A percentile compares a stretch with the other conserved stretches of the same genome.
Evolutionary conservation across 64 coral and sea anemone species (phyloP).

Genomic region (Dendrophyllia cribrosa): DNA sequence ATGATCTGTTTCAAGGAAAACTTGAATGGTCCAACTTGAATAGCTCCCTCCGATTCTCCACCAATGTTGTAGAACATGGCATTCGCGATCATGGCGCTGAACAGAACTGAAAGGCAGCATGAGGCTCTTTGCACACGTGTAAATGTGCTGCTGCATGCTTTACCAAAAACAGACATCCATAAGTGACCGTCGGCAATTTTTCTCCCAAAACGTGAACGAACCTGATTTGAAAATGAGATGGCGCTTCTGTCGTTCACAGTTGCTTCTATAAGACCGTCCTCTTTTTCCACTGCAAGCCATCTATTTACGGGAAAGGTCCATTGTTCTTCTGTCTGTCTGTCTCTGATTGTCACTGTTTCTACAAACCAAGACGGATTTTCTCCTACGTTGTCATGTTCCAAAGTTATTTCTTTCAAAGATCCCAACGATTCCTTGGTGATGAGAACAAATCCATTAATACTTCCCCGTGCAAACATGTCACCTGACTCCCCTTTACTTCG

Average conservation of each 20-base stretch:
- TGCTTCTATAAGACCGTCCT: slow-evolving; percentile 66
- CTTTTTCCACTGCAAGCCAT: slow-evolving; percentile 74
- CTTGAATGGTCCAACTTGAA: slow-evolving; percentile 66
- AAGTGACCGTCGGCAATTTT: slow-evolving; percentile 70
- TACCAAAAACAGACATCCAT: slow-evolving; percentile 77
- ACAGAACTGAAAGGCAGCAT: slow-evolving; percentile 64
- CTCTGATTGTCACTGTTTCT: slow-evolving; percentile 27
- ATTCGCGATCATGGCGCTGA: slow-evolving; percentile 77
- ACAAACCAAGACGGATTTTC: slow-evolving; percentile 74
- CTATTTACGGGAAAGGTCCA: slow-evolving; percentile 54
- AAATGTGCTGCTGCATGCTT: slow-evolving; percentile 47
- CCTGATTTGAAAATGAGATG: slow-evolving; percentile 30
- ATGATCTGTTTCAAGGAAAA: slow-evolving; percentile 74
- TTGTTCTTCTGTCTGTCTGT: slow-evolving; percentile 38
- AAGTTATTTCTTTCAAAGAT: slow-evolving; percentile 26
- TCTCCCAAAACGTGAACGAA: slow-evolving; percentile 25
- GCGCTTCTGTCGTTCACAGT: not conserved
- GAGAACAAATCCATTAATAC: slow-evolving; percentile 59
- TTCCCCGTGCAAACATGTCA: slow-evolving; percentile 52
- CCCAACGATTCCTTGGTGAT: slow-evolving; percentile 29
- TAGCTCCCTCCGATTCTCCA: slow-evolving; percentile 41
- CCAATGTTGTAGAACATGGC: slow-evolving; percentile 86
- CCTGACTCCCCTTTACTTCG: slow-evolving; percentile 10
- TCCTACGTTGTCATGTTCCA: slow-evolving; percentile 71
- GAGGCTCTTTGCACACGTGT: slow-evolving; percentile 74